phyloP scores from a whole-genome alignment of 2,797 vertebrate genomes.

The Enteromius trimaculatus region DNA sequence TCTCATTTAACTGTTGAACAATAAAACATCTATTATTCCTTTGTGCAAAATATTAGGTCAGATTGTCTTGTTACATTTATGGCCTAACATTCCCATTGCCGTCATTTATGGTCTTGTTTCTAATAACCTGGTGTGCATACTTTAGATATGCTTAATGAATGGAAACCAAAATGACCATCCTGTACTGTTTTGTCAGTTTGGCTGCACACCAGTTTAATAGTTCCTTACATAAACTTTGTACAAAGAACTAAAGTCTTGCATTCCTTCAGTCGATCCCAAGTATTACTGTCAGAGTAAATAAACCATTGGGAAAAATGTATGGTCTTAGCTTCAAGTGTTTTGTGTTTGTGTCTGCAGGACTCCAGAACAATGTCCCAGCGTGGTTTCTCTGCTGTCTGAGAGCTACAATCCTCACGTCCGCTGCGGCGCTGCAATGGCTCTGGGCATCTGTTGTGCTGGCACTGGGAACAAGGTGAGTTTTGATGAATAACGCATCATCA shows the following conservation, averaged over 20 bases:
- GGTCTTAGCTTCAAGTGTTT: constrained; percentile 3
- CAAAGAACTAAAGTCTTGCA: constrained; percentile 12
- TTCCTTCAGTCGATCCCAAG: constrained; percentile 14
- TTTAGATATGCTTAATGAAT: not conserved
- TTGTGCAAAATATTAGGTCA: not conserved
- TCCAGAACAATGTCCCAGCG: constrained; percentile 98
- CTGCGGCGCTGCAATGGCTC: constrained; percentile 96
- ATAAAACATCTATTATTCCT: not conserved
- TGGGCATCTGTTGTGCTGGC: constrained; percentile 98
- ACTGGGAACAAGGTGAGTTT: constrained; percentile 93
- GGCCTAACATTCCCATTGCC: not conserved
- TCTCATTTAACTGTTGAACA: not conserved
- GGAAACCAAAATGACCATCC: not conserved
- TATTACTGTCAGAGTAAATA: constrained; percentile 22
- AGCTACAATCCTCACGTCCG: constrained; percentile 99
- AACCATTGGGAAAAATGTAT: not conserved
- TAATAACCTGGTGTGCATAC: not conserved
- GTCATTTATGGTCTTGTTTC: not conserved
- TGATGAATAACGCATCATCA: not conserved
- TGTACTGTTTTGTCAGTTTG: not conserved
- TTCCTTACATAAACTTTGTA: constrained; percentile 7
- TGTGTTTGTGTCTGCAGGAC: constrained; percentile 79
- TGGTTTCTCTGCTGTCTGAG: constrained; percentile 96
- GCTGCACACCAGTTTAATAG: not conserved
- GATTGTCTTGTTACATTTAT: not conserved